Percentiles rank a stretch among this genome's conserved stretches.
Evolutionary conservation across 2,797 vertebrate species (phyloP).

Genomic region (Hybognathus amarus): DNA sequence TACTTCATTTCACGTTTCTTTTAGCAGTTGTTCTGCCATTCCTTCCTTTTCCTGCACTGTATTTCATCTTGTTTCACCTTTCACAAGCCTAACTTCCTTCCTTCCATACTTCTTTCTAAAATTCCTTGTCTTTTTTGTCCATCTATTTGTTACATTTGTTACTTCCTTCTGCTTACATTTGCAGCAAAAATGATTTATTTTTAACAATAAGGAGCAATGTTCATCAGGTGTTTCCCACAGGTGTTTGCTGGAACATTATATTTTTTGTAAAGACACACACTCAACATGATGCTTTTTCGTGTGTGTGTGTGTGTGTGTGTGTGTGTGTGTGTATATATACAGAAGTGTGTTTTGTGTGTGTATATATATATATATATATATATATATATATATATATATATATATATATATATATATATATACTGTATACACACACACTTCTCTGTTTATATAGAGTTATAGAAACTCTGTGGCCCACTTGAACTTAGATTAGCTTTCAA

Average conservation of each 20-base stretch:
- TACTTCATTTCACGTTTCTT: too few species aligned
- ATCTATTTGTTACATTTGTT: too few species aligned
- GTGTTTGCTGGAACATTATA: background rate
- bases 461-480: background rate
- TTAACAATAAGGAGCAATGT: background rate
- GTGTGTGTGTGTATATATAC: background rate
- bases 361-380: background rate
- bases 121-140: too few species aligned
- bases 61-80: too few species aligned
- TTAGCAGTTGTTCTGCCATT: too few species aligned
- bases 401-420: background rate
- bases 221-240: background rate
- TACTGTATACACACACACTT: too few species aligned
- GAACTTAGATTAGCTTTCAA: constrained; percentile 33
- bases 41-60: too few species aligned
- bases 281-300: background rate
- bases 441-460: background rate
- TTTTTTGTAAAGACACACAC: background rate
- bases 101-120: too few species aligned
- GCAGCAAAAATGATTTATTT: background rate
- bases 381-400: too few species aligned
- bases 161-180: background rate
- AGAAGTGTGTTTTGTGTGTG: too few species aligned
- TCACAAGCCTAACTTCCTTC: too few species aligned
- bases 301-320: too few species aligned